Evolutionary conservation across 2,888 invertebrate genomes (phyloP), one percentile per base, ranked within the genome.

Genomic region (Neoitamus cyanurus): DNA sequence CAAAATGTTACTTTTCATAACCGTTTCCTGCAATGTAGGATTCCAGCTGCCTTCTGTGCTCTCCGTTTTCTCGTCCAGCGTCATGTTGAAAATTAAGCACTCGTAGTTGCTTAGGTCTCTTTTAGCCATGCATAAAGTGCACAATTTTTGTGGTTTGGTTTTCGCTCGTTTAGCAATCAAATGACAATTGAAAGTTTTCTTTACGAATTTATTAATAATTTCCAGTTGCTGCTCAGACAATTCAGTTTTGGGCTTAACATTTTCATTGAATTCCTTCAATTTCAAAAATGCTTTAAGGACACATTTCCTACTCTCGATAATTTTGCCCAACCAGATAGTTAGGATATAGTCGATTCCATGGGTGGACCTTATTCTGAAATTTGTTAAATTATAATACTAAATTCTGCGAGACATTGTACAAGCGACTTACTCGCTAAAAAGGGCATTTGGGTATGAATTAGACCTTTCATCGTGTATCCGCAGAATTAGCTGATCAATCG

Each of bases 31-130:
- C 77, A 93, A 91, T 80, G 93, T 93, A 68, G 94, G 93, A 87
- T 93, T 93, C 94, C 94, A 94, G 46, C 92, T 92, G 1, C 95
- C 95, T 87, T 93, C 92, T 5, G 94, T 91, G 3, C 93, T 90
- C 84, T 92, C 91, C 0, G 91, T 90, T 25, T 91, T 90, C 48
- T 91, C 92, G 13, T 90, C 90, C 13, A 90, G 86, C 7, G 89
- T 88, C 69, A 92, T 90, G 84, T 92, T 92, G 89, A 94, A 95
- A 72, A 95, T 90, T 84, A 93, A 89, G 30, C 91, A 91, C 88
- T 94, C 94, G 84, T 93, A 93, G 7, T 89, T 87, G 86, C 92
- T 91, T 37, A 94, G 87, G 4, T 87, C 82, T 31, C 89, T 89
- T 68, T 92, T 92, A 9, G 92, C 89, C 25, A 87, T 85, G 87